Evolutionary conservation across 1,140 invertebrate species (phyloP), one percentile per base, ranked within the genome.

Genomic region (Phocides pigmalion): DNA sequence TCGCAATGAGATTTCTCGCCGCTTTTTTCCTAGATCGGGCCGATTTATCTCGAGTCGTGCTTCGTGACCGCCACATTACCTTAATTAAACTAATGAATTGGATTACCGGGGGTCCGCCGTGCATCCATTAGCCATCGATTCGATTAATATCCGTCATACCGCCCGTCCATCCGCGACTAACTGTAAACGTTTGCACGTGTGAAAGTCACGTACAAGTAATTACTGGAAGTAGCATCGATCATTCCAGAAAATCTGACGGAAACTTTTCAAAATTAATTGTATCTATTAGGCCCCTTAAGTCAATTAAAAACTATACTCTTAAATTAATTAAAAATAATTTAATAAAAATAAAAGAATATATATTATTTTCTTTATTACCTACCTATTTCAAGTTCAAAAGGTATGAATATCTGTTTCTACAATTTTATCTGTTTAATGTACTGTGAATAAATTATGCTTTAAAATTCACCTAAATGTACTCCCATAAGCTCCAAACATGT

Each of bases 11-110:
- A 54, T 54, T 54, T 54, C 41, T 54, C 37, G 51, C 35, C 15
- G 51, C 12, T 54, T 54, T 54, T 54, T 54, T 54, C 37, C 51
- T 54, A 54, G 51, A 56, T 42, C 37, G 53, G 39, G 39, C 14
- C 53, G 53, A 56, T 56, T 56, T 56, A 56, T 56, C 53, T 56
- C 53, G 39, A 56, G 53, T 56, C 53, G 53, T 56, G 53, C 17
- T 42, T 56, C 53, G 53, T 56, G 53, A 56, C 53, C 53, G 20
- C 39, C 39, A 28, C 53, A 42, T 56, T 56, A 56, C 53, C 53
- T 56, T 42, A 56, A 56, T 56, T 56, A 56, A 42, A 42, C 53
- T 56, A 56, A 56, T 56, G 53, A 56, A 56, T 56, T 56, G 53
- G 53, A 56, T 56, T 56, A 56, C 39, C 39, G 53, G 53, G 37